Evolutionary conservation across 2,888 invertebrate genomes (phyloP).

Genomic region (Saturnia japonica): DNA sequence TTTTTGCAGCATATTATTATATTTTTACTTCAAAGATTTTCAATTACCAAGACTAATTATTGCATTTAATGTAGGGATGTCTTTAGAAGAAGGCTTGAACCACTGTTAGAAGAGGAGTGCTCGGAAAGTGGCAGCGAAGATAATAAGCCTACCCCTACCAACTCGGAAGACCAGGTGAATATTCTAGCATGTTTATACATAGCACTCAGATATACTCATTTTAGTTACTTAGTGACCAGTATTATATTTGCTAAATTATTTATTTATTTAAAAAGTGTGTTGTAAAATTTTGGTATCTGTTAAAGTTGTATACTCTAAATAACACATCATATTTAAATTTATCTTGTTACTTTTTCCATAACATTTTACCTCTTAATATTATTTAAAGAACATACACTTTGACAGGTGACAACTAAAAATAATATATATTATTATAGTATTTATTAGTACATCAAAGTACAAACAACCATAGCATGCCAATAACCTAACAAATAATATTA

Average conservation of each 20-base stretch:
- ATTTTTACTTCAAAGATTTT: neutral
- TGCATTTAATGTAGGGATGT: slow-evolving; percentile 60
- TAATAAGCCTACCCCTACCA: slow-evolving; percentile 74
- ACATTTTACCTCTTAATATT: neutral
- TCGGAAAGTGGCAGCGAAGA: slow-evolving; percentile 84
- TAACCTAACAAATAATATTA: slow-evolving; percentile 46
- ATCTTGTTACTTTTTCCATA: too few species aligned
- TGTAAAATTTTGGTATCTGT: neutral
- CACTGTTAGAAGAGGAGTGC: slow-evolving; percentile 91
- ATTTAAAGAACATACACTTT: neutral
- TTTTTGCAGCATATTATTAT: too few species aligned
- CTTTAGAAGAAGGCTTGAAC: slow-evolving; percentile 88
- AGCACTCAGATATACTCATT: neutral
- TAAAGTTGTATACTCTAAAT: neutral
- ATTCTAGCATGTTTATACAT: slow-evolving; percentile 35
- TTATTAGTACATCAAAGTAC: neutral
- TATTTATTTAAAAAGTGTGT: neutral
- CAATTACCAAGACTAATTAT: neutral
- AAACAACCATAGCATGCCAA: slow-evolving; percentile 51
- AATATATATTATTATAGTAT: neutral
- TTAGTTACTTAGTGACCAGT: neutral
- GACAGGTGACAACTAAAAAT: slow-evolving; percentile 27
- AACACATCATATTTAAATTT: neutral
- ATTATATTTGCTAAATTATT: neutral
- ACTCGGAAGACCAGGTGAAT: slow-evolving; percentile 80